These are phyloP conservation scores for Thomomys bottae DNA, from an alignment of 2,113 vertebrate species.

Conservation along the genomic window DNA sequence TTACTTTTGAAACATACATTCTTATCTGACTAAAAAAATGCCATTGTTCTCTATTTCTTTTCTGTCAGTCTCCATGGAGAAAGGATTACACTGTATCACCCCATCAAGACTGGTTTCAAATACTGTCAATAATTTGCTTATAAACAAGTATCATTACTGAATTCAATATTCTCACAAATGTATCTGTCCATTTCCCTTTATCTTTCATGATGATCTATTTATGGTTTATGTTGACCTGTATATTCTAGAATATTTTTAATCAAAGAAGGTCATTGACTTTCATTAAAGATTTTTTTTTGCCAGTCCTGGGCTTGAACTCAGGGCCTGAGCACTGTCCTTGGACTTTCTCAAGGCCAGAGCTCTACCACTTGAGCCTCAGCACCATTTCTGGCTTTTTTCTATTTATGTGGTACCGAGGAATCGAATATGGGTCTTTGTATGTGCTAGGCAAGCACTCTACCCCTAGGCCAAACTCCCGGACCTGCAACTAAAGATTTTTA, in stretches of 20 bases:
- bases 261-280: neutral
- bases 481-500: neutral
- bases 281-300: too few species aligned
- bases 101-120: slow-evolving; percentile 29
- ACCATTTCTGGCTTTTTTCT: too few species aligned
- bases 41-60: neutral
- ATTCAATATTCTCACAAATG: slow-evolving; percentile 40
- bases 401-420: too few species aligned
- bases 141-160: slow-evolving; percentile 13
- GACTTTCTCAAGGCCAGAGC: too few species aligned
- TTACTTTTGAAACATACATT: neutral
- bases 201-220: neutral
- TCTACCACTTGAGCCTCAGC: too few species aligned
- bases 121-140: slow-evolving; percentile 18
- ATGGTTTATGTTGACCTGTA: neutral
- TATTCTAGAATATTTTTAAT: neutral
- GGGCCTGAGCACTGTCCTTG: too few species aligned
- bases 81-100: slow-evolving; percentile 12
- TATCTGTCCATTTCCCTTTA: neutral
- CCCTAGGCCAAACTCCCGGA: too few species aligned
- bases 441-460: too few species aligned
- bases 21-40: neutral
- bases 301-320: too few species aligned
- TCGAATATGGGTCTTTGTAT: too few species aligned
- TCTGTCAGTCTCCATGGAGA: neutral